Conservation (phyloP, 2,797 vertebrate genomes). For the Tauraco hartlaubi region DNA sequence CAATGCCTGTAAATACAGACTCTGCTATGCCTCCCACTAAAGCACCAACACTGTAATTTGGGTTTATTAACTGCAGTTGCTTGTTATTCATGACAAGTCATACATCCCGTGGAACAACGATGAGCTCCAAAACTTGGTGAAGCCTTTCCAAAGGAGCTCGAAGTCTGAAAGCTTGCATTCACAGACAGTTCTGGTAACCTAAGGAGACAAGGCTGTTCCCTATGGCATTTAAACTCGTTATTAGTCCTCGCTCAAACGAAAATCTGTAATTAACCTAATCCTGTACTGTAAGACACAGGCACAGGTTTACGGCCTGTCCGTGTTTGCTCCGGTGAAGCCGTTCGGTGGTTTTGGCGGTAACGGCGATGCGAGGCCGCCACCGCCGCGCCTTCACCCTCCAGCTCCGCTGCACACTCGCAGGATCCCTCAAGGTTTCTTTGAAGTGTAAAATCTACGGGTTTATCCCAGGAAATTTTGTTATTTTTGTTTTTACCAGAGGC, state of each 20-base stretch:
- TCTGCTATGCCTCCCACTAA: neutral
- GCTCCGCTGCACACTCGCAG: rapidly evolving
- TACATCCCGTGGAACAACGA: neutral
- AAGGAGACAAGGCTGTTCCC: neutral
- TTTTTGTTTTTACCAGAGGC: neutral
- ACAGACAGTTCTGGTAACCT: rapidly evolving
- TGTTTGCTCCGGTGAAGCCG: neutral
- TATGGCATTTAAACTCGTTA: neutral
- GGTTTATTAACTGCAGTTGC: neutral
- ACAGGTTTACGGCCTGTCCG: rapidly evolving
- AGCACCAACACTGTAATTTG: neutral
- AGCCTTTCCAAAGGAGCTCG: rapidly evolving
- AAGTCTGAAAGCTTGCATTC: neutral
- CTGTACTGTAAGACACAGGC: rapidly evolving
- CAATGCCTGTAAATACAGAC: neutral
- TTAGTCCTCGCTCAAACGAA: too few relatives aligned
- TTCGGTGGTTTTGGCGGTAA: rapidly evolving
- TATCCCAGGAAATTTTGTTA: too few relatives aligned
- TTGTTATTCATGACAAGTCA: neutral
- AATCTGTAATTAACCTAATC: rapidly evolving
- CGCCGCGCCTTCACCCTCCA: too few relatives aligned
- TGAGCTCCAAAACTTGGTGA: neutral
- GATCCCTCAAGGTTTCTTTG: too few relatives aligned
- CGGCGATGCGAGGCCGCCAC: neutral
- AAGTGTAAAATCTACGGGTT: neutral